Conservation (phyloP, 2,113 vertebrate genomes). For the Chlorodrepanis virens region DNA sequence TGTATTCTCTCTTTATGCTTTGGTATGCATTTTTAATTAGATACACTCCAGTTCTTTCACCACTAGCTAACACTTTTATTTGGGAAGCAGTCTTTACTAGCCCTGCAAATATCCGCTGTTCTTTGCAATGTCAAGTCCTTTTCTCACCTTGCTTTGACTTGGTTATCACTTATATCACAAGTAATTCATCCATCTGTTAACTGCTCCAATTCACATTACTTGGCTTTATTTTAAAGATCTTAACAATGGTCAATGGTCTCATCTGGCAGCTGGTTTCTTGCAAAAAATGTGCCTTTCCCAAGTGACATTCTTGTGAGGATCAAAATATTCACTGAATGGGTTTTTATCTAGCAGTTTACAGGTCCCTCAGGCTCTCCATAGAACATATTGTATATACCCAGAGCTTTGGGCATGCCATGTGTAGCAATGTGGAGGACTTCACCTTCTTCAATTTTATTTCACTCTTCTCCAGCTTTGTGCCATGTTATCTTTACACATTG, state of each 20-base stretch:
- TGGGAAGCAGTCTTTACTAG: slow-evolving; percentile 68
- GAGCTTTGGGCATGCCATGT: slow-evolving; percentile 56
- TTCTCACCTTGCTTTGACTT: slow-evolving; percentile 71
- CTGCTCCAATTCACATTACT: slow-evolving; percentile 67
- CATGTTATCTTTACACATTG: not conserved
- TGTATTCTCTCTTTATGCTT: slow-evolving; percentile 64
- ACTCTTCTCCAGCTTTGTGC: slow-evolving; percentile 27
- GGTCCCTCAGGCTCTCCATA: slow-evolving; percentile 51
- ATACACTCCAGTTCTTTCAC: slow-evolving; percentile 61
- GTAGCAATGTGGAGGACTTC: slow-evolving; percentile 41
- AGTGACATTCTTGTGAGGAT: slow-evolving; percentile 62
- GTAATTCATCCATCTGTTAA: slow-evolving; percentile 71
- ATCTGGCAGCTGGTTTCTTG: slow-evolving; percentile 70
- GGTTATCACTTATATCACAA: slow-evolving; percentile 71
- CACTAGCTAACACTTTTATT: slow-evolving; percentile 70
- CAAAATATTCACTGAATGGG: slow-evolving; percentile 64
- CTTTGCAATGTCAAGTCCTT: slow-evolving; percentile 71
- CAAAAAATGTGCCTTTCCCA: slow-evolving; percentile 67
- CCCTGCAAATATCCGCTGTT: slow-evolving; percentile 68
- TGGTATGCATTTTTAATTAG: slow-evolving; percentile 69
- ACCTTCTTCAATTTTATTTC: slow-evolving; percentile 30
- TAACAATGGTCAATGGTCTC: slow-evolving; percentile 70
- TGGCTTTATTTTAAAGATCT: slow-evolving; percentile 72
- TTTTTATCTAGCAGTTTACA: slow-evolving; percentile 60
- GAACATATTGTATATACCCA: slow-evolving; percentile 61